phyloP scores from a whole-genome alignment of 2,888 invertebrate species.

The Apodemia mormo region DNA sequence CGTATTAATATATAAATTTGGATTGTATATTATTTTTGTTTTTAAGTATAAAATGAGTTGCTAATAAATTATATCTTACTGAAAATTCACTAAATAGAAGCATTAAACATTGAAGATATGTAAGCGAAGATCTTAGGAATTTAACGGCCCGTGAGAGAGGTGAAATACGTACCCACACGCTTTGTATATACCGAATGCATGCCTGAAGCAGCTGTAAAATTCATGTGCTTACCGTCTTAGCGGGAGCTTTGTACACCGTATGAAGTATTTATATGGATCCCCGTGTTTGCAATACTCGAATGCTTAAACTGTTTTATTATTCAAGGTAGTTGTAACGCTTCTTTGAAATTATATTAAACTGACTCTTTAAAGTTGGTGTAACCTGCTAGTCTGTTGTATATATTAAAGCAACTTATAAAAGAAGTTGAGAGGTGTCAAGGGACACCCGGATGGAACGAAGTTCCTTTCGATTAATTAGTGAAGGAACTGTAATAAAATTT shows the following conservation, averaged over 20 bases:
- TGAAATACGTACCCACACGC: slow-evolving; percentile 25
- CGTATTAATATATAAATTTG: too few species aligned
- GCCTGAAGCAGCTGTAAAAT: slow-evolving; percentile 12
- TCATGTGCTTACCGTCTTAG: slow-evolving; percentile 16
- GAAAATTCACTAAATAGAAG: slow-evolving; percentile 20
- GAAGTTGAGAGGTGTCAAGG: too few species aligned
- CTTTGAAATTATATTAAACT: too few species aligned
- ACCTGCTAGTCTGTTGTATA: too few species aligned
- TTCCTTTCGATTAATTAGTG: too few species aligned
- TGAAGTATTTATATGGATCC: slow-evolving; percentile 15
- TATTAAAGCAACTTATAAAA: too few species aligned
- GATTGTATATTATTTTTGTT: too few species aligned
- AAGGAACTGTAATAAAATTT: too few species aligned
- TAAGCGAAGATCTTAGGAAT: slow-evolving; percentile 30
- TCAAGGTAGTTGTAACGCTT: background rate
- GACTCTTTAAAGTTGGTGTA: too few species aligned
- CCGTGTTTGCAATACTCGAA: background rate
- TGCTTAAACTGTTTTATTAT: background rate
- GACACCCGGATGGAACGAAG: too few species aligned
- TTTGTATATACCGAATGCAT: slow-evolving; percentile 13
- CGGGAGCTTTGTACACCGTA: slow-evolving; percentile 12
- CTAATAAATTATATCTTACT: background rate
- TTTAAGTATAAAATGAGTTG: too few species aligned
- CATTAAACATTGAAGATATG: slow-evolving; percentile 25
- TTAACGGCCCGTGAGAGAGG: slow-evolving; percentile 31